Conservation (phyloP, 2,797 vertebrate genomes). For the Acrossocheilus fasciatus region DNA sequence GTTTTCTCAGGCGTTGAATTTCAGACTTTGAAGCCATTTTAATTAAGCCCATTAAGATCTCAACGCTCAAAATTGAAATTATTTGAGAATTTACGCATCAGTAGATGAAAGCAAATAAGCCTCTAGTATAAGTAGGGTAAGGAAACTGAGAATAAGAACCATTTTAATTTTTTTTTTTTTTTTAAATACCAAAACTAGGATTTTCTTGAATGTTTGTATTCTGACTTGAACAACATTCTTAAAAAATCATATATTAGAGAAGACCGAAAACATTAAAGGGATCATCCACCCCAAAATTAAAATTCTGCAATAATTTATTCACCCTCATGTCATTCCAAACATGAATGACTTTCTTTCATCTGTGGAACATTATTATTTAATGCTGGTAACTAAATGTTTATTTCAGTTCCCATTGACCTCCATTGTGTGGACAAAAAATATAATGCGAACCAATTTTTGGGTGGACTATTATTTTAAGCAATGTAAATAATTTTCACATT, state of each 20-base stretch:
- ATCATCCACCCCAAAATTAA: neutral
- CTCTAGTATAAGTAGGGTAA: neutral
- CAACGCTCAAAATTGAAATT: constrained; percentile 38
- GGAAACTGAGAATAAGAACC: neutral
- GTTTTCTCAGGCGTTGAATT: constrained; percentile 24
- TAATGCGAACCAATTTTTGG: neutral
- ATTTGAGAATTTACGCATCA: constrained; percentile 33
- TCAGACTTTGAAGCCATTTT: constrained; percentile 44
- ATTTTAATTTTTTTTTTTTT: too few species aligned
- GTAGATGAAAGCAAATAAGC: constrained; percentile 23
- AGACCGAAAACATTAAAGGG: neutral
- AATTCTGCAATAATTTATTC: neutral
- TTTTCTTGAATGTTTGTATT: neutral
- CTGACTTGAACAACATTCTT: neutral
- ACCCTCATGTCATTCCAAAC: too few species aligned
- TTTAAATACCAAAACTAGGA: too few species aligned
- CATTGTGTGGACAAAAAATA: neutral
- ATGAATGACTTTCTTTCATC: neutral
- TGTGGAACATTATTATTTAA: neutral
- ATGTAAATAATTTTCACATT: neutral
- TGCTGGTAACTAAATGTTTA: neutral
- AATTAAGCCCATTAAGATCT: constrained; percentile 33
- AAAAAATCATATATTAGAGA: neutral
- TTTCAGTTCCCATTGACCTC: neutral
- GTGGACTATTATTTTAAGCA: neutral